phyloP scores from a whole-genome alignment of 2,113 vertebrate species.

The Corynorhinus townsendii region DNA sequence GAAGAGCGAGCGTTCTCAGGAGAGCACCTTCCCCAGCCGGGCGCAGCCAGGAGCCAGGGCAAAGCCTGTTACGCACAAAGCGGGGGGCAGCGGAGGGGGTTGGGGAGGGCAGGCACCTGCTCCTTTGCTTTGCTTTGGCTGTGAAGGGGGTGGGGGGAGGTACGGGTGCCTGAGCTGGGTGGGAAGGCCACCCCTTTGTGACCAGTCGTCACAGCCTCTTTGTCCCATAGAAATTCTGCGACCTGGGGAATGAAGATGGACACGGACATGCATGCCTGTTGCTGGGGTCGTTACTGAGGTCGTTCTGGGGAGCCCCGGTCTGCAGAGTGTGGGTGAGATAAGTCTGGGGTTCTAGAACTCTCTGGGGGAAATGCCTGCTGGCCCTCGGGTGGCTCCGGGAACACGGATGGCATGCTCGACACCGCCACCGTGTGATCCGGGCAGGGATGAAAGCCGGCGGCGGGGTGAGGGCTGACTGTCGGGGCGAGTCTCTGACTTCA shows the following conservation, averaged over 20 bases:
- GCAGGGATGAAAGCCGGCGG: not conserved
- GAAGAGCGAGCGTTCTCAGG: not conserved
- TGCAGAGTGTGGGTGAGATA: not conserved
- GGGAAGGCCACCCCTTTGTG: not conserved
- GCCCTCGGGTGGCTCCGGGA: too few species aligned
- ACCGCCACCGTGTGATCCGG: too few species aligned
- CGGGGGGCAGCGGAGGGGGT: fast-evolving
- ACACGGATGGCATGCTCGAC: too few species aligned
- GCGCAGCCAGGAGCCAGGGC: not conserved
- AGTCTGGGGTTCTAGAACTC: not conserved
- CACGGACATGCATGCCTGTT: fast-evolving
- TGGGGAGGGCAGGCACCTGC: not conserved
- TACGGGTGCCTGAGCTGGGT: fast-evolving
- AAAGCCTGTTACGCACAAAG: not conserved
- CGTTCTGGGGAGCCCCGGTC: not conserved
- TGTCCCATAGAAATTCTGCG: not conserved
- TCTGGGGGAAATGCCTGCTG: not conserved
- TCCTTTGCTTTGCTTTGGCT: not conserved
- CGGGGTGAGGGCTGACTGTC: not conserved
- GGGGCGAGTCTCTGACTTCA: fast-evolving
- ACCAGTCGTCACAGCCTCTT: not conserved
- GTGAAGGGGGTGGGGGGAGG: fast-evolving
- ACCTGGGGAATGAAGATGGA: not conserved
- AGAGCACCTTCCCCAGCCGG: too few species aligned
- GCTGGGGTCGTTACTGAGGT: not conserved